Evolutionary conservation across 2,113 vertebrate genomes (phyloP).

Genomic region (Nibea albiflora): DNA sequence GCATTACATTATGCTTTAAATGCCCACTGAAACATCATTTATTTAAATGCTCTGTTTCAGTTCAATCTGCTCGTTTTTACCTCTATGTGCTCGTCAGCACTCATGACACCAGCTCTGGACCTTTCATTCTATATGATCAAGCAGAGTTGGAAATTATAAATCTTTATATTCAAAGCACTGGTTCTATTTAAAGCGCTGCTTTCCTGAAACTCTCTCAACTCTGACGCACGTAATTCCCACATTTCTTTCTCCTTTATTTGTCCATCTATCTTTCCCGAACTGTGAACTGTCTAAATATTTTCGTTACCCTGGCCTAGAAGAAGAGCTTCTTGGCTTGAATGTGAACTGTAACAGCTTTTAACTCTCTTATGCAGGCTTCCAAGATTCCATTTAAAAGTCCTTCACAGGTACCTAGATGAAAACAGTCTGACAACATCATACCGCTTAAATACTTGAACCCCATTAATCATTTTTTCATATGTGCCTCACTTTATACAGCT

Average conservation of each 20-base stretch:
- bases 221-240: background rate
- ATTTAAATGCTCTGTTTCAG: constrained; percentile 2
- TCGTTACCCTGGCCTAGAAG: background rate
- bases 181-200: background rate
- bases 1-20: background rate
- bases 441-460: background rate
- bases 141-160: background rate
- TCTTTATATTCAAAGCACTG: background rate
- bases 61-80: background rate
- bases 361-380: background rate
- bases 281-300: constrained; percentile 26
- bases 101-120: background rate
- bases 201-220: background rate
- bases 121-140: background rate
- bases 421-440: background rate
- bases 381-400: background rate
- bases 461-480: background rate
- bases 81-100: background rate
- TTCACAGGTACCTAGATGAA: background rate
- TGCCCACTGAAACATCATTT: background rate
- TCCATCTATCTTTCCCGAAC: background rate
- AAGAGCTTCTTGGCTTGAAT: constrained; percentile 1
- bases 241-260: background rate
- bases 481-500: background rate
- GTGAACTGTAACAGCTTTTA: background rate